phyloP scores from a whole-genome alignment of 1,140 invertebrate genomes.

The Piezodorus guildinii region DNA sequence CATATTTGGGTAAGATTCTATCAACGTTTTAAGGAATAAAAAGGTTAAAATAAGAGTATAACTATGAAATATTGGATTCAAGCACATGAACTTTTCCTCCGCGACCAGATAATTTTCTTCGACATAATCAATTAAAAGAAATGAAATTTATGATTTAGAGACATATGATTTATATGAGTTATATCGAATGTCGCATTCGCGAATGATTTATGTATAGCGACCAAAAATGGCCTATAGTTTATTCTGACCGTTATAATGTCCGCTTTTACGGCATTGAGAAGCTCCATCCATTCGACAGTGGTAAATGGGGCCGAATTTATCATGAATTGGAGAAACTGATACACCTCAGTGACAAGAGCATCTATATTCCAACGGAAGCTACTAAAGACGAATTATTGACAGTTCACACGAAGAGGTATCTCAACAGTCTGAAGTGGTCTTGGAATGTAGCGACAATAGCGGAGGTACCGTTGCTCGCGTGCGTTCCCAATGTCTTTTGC shows the following conservation, averaged over 20 bases:
- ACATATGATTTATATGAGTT: too few species aligned
- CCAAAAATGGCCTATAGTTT: slow-evolving; percentile 54
- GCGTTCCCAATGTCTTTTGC: slow-evolving; percentile 62
- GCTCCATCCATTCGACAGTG: slow-evolving; percentile 80
- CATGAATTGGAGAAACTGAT: slow-evolving; percentile 44
- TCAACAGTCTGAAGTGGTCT: slow-evolving; percentile 62
- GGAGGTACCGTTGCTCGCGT: slow-evolving; percentile 61
- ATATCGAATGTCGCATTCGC: too few species aligned
- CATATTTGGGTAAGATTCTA: too few species aligned
- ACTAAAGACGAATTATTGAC: slow-evolving; percentile 51
- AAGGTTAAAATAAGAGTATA: too few species aligned
- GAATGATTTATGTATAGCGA: too few species aligned
- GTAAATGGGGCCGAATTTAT: slow-evolving; percentile 69
- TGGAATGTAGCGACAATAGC: slow-evolving; percentile 63
- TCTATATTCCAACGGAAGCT: slow-evolving; percentile 55
- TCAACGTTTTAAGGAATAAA: too few species aligned
- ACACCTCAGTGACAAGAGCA: slow-evolving; percentile 39
- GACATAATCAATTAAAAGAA: too few species aligned
- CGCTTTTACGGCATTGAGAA: slow-evolving; percentile 67
- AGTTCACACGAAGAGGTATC: slow-evolving; percentile 61
- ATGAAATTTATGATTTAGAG: too few species aligned
- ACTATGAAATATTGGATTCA: too few species aligned
- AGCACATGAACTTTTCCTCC: too few species aligned
- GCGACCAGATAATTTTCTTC: too few species aligned
- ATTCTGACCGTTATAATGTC: slow-evolving; percentile 67